phyloP scores from a whole-genome alignment of 2,888 invertebrate genomes.

The Tipula unca region DNA sequence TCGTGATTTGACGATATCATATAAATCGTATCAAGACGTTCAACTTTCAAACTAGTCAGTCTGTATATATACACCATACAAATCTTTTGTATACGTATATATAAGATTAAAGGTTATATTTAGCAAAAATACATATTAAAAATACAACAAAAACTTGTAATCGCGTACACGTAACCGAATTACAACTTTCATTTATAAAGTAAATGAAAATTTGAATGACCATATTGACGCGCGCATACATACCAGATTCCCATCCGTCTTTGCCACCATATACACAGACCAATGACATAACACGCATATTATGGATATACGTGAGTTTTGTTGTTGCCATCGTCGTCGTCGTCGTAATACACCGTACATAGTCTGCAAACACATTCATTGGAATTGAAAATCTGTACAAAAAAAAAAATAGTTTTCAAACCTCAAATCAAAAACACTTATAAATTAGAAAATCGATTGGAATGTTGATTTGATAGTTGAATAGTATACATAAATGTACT shows the following conservation, averaged over 20 bases:
- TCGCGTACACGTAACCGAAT: neutral
- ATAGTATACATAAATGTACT: neutral
- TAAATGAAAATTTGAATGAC: neutral
- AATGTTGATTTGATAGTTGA: conserved; percentile 14
- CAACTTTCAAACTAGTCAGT: neutral
- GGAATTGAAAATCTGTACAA: neutral
- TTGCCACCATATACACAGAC: neutral
- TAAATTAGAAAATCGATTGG: conserved; percentile 14
- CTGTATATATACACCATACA: neutral
- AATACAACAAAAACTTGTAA: neutral
- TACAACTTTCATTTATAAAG: neutral
- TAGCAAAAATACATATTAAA: neutral
- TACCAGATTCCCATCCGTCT: neutral
- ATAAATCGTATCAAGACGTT: neutral
- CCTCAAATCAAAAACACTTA: conserved; percentile 14
- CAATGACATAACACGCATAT: neutral
- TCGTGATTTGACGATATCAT: neutral
- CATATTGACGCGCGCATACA: neutral
- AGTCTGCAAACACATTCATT: neutral
- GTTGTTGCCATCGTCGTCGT: neutral
- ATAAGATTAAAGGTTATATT: neutral
- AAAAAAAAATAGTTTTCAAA: neutral
- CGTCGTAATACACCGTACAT: neutral
- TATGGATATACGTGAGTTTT: neutral
- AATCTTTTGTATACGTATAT: neutral